Base-by-base conservation (phyloP, 2,797 vertebrate species). In the Peromyscus aztecus region DNA sequence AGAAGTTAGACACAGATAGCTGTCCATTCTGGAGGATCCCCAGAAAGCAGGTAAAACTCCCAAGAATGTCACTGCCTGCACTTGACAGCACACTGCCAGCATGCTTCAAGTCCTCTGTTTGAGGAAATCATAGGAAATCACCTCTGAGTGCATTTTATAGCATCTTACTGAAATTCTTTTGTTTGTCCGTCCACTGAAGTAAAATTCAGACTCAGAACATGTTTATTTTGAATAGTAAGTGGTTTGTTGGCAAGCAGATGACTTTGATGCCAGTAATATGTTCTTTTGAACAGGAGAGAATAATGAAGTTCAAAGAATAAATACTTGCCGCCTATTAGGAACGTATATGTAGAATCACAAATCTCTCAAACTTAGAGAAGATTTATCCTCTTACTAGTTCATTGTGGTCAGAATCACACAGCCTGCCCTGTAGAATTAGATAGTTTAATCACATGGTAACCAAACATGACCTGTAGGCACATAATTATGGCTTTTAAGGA, bases 161-260 rank as follows among this genome's bases (percentile, higher is more conserved):
- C 46, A n/a, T 59, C 83, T 84, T 90, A 61, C 14, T 78, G 13
- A 27, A 82, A 63, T 83, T 93, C 75, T 94, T 81, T 63, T 55
- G 86, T 94, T 55, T 95, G 63, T 63, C 55, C 78, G 63, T 63
- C 55, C 73, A n/a, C 2, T 21, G 71, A n/a, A 97, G 63, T 94
- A 87, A 95, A 91, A 89, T 80, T 95, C 16, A 93, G 65, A 37
- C 55, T 78, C 63, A 73, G 76, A n/a, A 63, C 23, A 6, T 12
- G 40, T 80, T 86, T 89, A 73, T 88, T 88, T 75, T 87, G 78
- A 90, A 55, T 80, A 90, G 75, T 40, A 80, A 37, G 43, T 63
- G 21, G 21, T 76, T 67, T 90, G 43, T 90, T 77, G 61, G 40
- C 49, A 46, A 52, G 14, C 34, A 37, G 34, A 67, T 52, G 46